phyloP scores from a whole-genome alignment of 2,113 vertebrate species.

The Ursus arctos region DNA sequence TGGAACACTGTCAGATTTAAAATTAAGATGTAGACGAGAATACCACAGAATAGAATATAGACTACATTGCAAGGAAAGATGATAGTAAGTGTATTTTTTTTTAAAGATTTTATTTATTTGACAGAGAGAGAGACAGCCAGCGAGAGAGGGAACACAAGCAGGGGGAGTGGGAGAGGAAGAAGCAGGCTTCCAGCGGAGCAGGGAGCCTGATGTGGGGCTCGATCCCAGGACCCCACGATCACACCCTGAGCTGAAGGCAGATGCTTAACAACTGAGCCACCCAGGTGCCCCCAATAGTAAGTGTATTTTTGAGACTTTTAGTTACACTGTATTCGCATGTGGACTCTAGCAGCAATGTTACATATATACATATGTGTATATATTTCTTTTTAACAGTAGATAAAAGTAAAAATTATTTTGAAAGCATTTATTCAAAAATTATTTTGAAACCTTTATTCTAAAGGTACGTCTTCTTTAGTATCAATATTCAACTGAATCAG shows the following conservation, averaged over 20 bases:
- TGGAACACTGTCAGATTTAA: neutral
- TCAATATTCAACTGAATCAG: neutral
- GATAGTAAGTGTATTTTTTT: neutral
- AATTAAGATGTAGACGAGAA: neutral
- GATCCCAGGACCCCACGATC: too few species aligned
- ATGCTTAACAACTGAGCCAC: too few species aligned
- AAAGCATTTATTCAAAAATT: neutral
- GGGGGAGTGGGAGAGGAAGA: too few species aligned
- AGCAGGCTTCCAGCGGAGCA: too few species aligned
- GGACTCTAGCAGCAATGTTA: neutral
- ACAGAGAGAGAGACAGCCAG: too few species aligned
- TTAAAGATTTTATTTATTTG: too few species aligned
- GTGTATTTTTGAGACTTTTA: neutral
- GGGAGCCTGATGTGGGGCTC: too few species aligned
- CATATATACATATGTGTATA: neutral
- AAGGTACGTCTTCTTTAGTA: neutral
- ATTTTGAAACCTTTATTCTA: neutral
- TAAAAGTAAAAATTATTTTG: neutral
- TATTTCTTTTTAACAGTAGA: neutral
- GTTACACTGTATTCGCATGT: neutral
- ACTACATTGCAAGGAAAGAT: accelerated
- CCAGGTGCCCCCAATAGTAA: neutral
- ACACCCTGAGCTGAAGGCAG: too few species aligned
- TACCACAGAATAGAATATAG: neutral
- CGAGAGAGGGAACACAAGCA: too few species aligned